A percentile compares a stretch with the other conserved stretches of the same genome.
phyloP scores from a whole-genome alignment of 2,797 vertebrate species.

The Salmo trutta region DNA sequence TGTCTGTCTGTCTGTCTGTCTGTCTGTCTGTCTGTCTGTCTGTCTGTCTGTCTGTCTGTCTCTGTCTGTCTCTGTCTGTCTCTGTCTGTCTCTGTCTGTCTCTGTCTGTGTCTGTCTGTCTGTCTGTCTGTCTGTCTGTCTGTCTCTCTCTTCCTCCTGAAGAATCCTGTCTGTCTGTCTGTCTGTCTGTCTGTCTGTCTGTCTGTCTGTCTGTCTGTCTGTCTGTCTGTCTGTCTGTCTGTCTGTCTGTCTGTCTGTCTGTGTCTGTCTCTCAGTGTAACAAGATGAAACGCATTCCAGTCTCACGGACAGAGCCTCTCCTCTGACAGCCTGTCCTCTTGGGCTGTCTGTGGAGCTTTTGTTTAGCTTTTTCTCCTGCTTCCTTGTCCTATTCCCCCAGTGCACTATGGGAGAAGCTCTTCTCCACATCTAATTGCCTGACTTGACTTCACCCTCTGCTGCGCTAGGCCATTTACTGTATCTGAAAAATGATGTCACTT shows the following conservation, averaged over 20 bases:
- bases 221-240: background rate
- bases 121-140: background rate
- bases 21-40: background rate
- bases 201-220: conserved; percentile 13
- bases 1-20: background rate
- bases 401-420: background rate
- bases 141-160: background rate
- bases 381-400: background rate
- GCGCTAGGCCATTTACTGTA: conserved; percentile 17
- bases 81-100: conserved; percentile 16
- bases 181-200: too few species aligned
- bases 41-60: background rate
- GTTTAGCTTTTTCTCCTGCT: background rate
- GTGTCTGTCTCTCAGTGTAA: background rate
- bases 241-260: background rate
- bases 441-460: conserved; percentile 22
- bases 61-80: too few species aligned
- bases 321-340: conserved; percentile 16
- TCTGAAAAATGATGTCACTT: conserved; percentile 24
- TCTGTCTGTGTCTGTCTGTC: background rate
- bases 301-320: conserved; percentile 1
- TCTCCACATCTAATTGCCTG: conserved; percentile 35
- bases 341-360: background rate
- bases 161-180: conserved; percentile 17
- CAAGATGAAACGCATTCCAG: background rate